Base-by-base conservation (phyloP, 1,140 invertebrate genomes). In the Gonatopus flavifemur region DNA sequence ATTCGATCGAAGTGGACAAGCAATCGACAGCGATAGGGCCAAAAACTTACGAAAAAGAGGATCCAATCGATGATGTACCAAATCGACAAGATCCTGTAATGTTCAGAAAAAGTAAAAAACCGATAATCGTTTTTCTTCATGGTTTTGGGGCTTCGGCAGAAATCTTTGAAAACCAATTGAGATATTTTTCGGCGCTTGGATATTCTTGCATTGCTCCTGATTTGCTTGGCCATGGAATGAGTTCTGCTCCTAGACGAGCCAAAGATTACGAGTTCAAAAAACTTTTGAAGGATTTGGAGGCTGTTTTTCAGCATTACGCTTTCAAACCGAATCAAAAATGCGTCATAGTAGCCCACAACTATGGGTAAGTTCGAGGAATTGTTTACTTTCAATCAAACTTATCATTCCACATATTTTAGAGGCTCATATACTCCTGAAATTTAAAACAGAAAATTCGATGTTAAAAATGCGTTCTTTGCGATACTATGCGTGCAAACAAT, bases 71-170 rank as follows among this genome's bases (percentile, higher is more conserved):
- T 18, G 30, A 6, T 1, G 36, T 49, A 22, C 33, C 37, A 18
- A 55, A 16, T 46, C 35, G 53, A 0, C 44, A 36, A 2, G 53
- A 65, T 25, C 44, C 52, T 10, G 62, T 70, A 7, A 63, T 51
- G 19, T 50, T 66, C 28, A 50, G 62, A 4, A 73, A 54, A 22
- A 67, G 67, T 22, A 57, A 62, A 24, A 84, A 83, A 66, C 84
- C 84, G 4, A 67, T 80, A 19, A 74, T 89, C 45, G 83, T 88
- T 44, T 86, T 90, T 55, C 76, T 89, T 18, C 88, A 90, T 69
- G 87, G 88, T 6, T 86, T 89, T 51, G 87, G 87, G 6, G 84
- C 84, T 8, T 86, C 84, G 3, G 83, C 85, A n/a, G 84, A 88
- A 52, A 72, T 84, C 18, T 90, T 88, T 80, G 80, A 80, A 44